Conservation (phyloP, 2,888 invertebrate species). For the Tetheella fluctuosa region DNA sequence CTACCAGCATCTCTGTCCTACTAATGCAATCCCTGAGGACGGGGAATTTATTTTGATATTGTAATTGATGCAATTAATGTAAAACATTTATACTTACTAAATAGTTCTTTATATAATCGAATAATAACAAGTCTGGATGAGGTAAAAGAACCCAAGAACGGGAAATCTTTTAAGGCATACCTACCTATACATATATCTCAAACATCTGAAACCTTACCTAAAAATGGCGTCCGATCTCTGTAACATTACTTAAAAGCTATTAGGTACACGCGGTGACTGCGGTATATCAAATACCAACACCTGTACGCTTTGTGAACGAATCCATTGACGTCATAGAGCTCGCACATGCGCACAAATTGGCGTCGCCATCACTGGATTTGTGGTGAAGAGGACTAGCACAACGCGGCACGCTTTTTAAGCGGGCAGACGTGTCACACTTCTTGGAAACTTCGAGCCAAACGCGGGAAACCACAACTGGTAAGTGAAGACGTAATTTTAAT, state of each 20-base stretch:
- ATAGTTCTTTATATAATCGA: too few species aligned
- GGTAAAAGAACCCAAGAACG: too few species aligned
- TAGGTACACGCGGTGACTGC: conserved; percentile 39
- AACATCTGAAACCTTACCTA: not conserved
- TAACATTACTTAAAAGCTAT: not conserved
- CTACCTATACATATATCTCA: too few species aligned
- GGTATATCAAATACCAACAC: conserved; percentile 59
- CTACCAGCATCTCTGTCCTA: too few species aligned
- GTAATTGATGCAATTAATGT: too few species aligned
- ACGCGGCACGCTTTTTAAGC: conserved; percentile 63
- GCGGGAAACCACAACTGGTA: conserved; percentile 69
- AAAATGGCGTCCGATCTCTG: conserved; percentile 2
- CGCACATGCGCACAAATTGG: conserved; percentile 55
- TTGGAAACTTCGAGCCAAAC: conserved; percentile 44
- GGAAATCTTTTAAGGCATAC: too few species aligned
- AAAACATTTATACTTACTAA: too few species aligned
- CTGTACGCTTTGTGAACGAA: conserved; percentile 80
- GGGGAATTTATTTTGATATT: too few species aligned
- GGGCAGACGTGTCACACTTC: conserved; percentile 52
- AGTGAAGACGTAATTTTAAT: conserved; percentile 52
- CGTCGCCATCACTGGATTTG: conserved; percentile 42
- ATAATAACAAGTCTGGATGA: too few species aligned
- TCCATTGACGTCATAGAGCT: conserved; percentile 78
- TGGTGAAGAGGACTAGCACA: conserved; percentile 26
- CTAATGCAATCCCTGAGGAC: too few species aligned